Base-by-base conservation (phyloP, 2,797 vertebrate species). In the Catharus ustulatus region DNA sequence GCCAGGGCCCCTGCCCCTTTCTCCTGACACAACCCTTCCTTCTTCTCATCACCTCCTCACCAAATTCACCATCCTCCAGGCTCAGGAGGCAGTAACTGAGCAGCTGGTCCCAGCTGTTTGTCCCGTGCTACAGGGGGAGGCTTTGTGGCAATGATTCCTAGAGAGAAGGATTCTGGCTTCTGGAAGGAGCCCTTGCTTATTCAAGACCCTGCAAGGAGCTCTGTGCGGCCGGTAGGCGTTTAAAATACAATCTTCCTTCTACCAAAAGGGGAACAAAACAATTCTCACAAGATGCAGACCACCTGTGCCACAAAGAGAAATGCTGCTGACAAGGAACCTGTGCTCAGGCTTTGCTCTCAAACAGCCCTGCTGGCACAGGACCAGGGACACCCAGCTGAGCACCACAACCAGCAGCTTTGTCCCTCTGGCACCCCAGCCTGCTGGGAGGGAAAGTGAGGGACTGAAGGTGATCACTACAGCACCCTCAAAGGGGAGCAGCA, bases 81-180 rank as follows among this genome's bases (percentile, higher is more conserved):
- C n/a, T 15, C 5, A 38, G 27, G 3, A 48, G 48, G 48, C 34
- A 42, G 15, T 9, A 51, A 38, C 46, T 51, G 73, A 42, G 32
- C 11, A 74, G 43, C 32, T 51, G 15, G 12, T 51, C 27, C 29
- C 57, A 76, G 72, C 20, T 49, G 4, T 54, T 71, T 82, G 34
- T 67, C 2, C 4, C 52, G 0, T 21, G 30, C 63, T 49, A 26
- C 3, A 2, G 15, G 6, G 23, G 1, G 2, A 38, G 34, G 21
- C 43, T 88, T 74, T 63, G 68, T 34, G 38, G 6, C 15, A 66
- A 6, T 6, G 13, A 34, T 69, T 90, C 15, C 24, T 61, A 15
- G 13, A 43, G 58, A 22, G 16, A 61, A 23, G 15, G 10, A 29
- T 36, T 9, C 24, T 76, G 42, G 29, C 36, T 63, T 22, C 22